A percentile compares a stretch with the other conserved stretches of the same genome.
Evolutionary conservation across 2,113 vertebrate genomes (phyloP).

Genomic region (Gadus chalcogrammus): DNA sequence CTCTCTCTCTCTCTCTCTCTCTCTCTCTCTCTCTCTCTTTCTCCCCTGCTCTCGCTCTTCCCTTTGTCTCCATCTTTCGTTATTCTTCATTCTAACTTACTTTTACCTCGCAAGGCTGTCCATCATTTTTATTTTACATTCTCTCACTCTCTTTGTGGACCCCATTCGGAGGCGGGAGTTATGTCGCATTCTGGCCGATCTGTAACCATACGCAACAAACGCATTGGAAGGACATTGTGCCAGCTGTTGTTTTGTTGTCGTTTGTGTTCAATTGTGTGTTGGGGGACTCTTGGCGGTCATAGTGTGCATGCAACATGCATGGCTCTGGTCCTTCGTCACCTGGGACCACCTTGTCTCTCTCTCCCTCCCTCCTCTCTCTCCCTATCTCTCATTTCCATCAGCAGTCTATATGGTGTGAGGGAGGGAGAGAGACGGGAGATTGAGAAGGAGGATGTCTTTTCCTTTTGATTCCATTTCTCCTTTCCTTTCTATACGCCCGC

Average conservation of each 20-base stretch:
- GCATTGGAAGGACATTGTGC: slow-evolving; percentile 59
- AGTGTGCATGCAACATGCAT: slow-evolving; percentile 99
- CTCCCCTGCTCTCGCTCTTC: slow-evolving; percentile 21
- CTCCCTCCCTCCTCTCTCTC: slow-evolving; percentile 6
- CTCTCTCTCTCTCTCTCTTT: slow-evolving; percentile 26
- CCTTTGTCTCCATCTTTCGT: slow-evolving; percentile 18
- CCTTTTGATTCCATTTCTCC: not conserved
- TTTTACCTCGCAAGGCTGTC: not conserved
- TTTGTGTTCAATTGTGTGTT: slow-evolving; percentile 9
- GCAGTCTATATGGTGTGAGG: not conserved
- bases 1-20: too few species aligned
- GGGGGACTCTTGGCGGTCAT: slow-evolving; percentile 63
- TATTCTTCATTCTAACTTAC: slow-evolving; percentile 5
- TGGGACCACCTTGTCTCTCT: slow-evolving; percentile 37
- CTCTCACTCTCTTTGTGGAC: slow-evolving; percentile 10
- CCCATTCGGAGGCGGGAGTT: too few species aligned
- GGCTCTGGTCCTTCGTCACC: slow-evolving; percentile 61
- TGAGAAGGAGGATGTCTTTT: too few species aligned
- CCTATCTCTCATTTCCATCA: slow-evolving; percentile 7
- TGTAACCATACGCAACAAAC: slow-evolving; percentile 49
- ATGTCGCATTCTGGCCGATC: too few species aligned
- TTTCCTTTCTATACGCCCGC: slow-evolving; percentile 15
- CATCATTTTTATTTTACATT: slow-evolving; percentile 6
- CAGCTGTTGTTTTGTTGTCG: not conserved
- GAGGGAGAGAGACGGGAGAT: not conserved